Evolutionary conservation across 2,888 invertebrate genomes (phyloP).

Genomic region (Anarsia innoxiella): DNA sequence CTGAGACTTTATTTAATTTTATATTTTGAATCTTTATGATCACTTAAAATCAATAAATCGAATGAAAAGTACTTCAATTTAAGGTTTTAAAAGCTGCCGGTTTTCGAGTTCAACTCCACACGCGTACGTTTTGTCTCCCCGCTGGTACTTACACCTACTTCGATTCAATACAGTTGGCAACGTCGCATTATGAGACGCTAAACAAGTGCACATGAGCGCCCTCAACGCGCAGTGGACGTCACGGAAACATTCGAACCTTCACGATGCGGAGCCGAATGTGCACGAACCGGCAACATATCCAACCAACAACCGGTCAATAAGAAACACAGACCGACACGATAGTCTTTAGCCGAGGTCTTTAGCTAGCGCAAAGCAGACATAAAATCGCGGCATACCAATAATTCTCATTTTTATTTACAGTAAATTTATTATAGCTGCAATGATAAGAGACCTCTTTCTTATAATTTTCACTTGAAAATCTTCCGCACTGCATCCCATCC

Average conservation of each 20-base stretch:
- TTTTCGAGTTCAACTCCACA: slow-evolving; percentile 57
- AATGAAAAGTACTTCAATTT: slow-evolving; percentile 33
- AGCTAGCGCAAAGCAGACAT: too few relatives aligned
- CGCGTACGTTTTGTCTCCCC: slow-evolving; percentile 74
- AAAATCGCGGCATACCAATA: too few relatives aligned
- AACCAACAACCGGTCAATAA: slow-evolving; percentile 74
- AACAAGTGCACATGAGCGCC: slow-evolving; percentile 72
- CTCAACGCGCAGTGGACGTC: slow-evolving; percentile 72
- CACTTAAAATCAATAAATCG: slow-evolving; percentile 1
- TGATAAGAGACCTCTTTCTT: too few relatives aligned
- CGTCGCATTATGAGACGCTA: slow-evolving; percentile 73
- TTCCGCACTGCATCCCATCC: too few relatives aligned
- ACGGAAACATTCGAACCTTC: slow-evolving; percentile 48
- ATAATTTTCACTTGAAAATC: too few relatives aligned
- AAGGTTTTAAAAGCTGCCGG: slow-evolving; percentile 60
- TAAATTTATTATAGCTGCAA: too few relatives aligned
- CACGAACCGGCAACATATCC: slow-evolving; percentile 68
- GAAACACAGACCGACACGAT: too few relatives aligned
- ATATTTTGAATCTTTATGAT: slow-evolving; percentile 27
- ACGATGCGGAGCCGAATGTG: slow-evolving; percentile 59
- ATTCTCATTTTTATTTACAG: too few relatives aligned
- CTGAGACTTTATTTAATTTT: slow-evolving; percentile 53
- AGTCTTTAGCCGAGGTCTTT: too few relatives aligned
- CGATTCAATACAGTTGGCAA: slow-evolving; percentile 74
- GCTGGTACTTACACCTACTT: slow-evolving; percentile 64